Percentiles rank a stretch among this genome's conserved stretches.
These are phyloP conservation scores for Anticlea derivata DNA, from an alignment of 2,888 invertebrate genomes.

Conservation along the genomic window DNA sequence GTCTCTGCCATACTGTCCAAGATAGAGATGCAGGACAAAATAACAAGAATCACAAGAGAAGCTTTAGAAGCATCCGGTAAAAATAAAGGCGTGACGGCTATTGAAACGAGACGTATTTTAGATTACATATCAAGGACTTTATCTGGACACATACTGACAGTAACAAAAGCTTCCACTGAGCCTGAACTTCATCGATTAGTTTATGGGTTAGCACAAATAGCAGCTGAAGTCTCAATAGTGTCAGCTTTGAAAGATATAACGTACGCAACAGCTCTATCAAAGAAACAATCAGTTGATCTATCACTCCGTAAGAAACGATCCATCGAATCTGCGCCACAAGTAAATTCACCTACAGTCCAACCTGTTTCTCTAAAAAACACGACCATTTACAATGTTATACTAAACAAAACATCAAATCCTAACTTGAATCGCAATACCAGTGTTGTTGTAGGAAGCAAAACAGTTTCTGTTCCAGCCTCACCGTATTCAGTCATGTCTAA, in stretches of 20 bases:
- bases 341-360: slow-evolving; percentile 35
- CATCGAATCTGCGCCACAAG: slow-evolving; percentile 28
- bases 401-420: slow-evolving; percentile 53
- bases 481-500: slow-evolving; percentile 65
- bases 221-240: slow-evolving; percentile 75
- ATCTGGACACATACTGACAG: slow-evolving; percentile 69
- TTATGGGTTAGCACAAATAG: slow-evolving; percentile 76
- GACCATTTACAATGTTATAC: slow-evolving; percentile 57
- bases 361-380: slow-evolving; percentile 36
- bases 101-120: slow-evolving; percentile 74
- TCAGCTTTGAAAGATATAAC: slow-evolving; percentile 76
- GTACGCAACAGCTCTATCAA: slow-evolving; percentile 69
- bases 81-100: slow-evolving; percentile 74
- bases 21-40: slow-evolving; percentile 76
- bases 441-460: slow-evolving; percentile 1
- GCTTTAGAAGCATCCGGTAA: slow-evolving; percentile 75
- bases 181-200: slow-evolving; percentile 75
- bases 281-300: slow-evolving; percentile 74
- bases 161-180: slow-evolving; percentile 74
- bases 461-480: slow-evolving; percentile 36
- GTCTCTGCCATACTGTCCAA: slow-evolving; percentile 73
- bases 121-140: slow-evolving; percentile 76
- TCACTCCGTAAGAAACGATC: slow-evolving; percentile 68
- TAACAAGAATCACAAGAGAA: slow-evolving; percentile 73
- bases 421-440: slow-evolving; percentile 24